Base-by-base conservation (phyloP, 2,797 vertebrate species). In the Acridotheres tristis region DNA sequence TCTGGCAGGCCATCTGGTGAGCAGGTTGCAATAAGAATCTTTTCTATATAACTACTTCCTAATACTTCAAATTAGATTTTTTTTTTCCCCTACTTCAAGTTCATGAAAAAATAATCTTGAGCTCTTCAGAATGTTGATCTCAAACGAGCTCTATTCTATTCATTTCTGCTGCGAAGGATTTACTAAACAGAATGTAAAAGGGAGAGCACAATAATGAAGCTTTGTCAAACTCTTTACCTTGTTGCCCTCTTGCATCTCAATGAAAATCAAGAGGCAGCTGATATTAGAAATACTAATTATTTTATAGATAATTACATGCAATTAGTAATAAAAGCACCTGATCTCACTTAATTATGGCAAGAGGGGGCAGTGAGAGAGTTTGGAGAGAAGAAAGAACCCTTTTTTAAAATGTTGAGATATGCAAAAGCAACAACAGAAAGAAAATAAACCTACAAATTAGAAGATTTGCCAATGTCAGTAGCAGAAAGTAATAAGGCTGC, bases 221-320 rank as follows among this genome's bases (percentile, higher is more conserved):
- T 97, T 97, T 97, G 89, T 63, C 48, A 96, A 94, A 96, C 89
- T 95, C 90, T 97, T 96, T 96, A 94, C 84, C 91, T 97, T 95
- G 90, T 96, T 97, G 91, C 85, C 96, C 89, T 96, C 80, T 76
- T 90, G 96, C 74, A 95, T 85, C 57, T 58, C 61, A 32, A 14
- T 94, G 94, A 97, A 97, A 98, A 97, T 81, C 79, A 97, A 89
- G 55, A 93, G 78, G 91, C 85, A 95, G 86, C 77, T 97, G 95
- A 94, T 97, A 95, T 97, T 97, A 97, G 96, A 97, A 97, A 97
- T 97, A 94, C 95, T 97, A 96, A 97, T 98, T 97, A 97, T 97
- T 97, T 96, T 94, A 77, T 17, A 67, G 91, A 94, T 97, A 97
- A 98, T 97, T 97, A 97, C 89, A 97, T 92, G 93, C 72, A 90